Evolutionary conservation across 64 coral and sea anemone genomes (phyloP), one percentile per base, ranked within the genome.

Genomic region (Pocillopora damicornis): DNA sequence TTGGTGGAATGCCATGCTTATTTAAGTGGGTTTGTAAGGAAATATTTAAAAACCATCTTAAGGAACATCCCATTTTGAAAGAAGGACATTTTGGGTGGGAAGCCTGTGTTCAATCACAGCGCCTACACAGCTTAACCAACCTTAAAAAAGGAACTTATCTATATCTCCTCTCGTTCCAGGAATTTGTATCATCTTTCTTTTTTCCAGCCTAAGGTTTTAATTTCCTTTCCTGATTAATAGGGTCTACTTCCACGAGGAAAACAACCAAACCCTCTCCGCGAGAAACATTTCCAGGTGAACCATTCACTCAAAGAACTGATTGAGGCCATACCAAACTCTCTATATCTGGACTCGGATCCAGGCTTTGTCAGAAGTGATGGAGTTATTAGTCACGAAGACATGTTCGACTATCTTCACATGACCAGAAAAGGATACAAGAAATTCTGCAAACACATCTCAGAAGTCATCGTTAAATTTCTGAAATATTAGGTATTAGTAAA

Each of bases 341-440:
- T 76, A 15, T 98, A 81, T 84, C 74, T 95, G 58, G 90, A 95
- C 86, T 88, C 96, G 26, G 96, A 98, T 60, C 96, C 96, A 63
- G 96, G 96, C 2, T 98, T 98, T 90, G 96, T 98, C 6, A 94
- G 86, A 59, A 80, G 79, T n/a, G 96, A 98, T 82, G 90, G 93
- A 15, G 22, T 85, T 3, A 98, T 98, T 64, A 84, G 88, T 60
- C 77, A 93, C 5, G 87, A 94, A 8, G 96, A 98, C 58, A 98
- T 98, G 96, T 87, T 68, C 11, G 96, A 98, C 37, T 98, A 98
- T 63, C 79, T 98, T 15, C 96, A 98, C 58, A 78, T 98, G 35
- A 98, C 93, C 5, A 90, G 93, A 65, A 76, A 80, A 65, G 96
- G 92, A 2, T 95, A 98, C 68, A 92, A 87, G 17, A 92, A 90